A percentile compares a stretch with the other conserved stretches of the same genome.
Evolutionary conservation across 2,888 invertebrate genomes (phyloP).

Genomic region (Lamellibrachia satsuma): DNA sequence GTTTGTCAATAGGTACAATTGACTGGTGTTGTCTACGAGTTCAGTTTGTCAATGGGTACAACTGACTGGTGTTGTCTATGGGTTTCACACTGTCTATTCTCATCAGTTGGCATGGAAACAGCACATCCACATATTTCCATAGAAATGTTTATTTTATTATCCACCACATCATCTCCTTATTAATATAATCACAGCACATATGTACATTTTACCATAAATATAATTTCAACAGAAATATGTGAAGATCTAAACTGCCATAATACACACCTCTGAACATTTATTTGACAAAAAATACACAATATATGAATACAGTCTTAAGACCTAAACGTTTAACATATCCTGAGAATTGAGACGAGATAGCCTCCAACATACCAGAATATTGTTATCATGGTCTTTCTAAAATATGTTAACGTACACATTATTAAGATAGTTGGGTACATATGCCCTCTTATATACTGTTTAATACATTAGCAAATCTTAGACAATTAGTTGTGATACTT

Average conservation of each 20-base stretch:
- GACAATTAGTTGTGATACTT: neutral
- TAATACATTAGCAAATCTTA: neutral
- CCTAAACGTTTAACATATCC: neutral
- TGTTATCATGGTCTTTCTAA: neutral
- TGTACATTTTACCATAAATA: neutral
- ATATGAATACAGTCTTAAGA: neutral
- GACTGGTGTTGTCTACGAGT: too few species aligned
- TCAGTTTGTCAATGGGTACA: too few species aligned
- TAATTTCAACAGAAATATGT: neutral
- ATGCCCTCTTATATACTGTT: neutral
- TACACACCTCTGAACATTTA: neutral
- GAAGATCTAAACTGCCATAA: neutral
- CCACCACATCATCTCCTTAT: conserved; percentile 9
- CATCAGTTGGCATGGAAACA: neutral
- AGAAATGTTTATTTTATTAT: neutral
- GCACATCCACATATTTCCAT: neutral
- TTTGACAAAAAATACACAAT: neutral
- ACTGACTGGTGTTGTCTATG: too few species aligned
- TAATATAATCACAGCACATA: conserved; percentile 8
- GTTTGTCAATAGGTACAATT: too few species aligned
- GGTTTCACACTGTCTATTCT: neutral
- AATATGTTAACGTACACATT: neutral
- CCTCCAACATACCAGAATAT: conserved; percentile 11
- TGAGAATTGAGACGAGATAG: conserved; percentile 3
- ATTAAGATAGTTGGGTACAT: neutral